These are phyloP conservation scores for Morone chrysops DNA, from an alignment of 2,113 vertebrate species.

Conservation along the genomic window DNA sequence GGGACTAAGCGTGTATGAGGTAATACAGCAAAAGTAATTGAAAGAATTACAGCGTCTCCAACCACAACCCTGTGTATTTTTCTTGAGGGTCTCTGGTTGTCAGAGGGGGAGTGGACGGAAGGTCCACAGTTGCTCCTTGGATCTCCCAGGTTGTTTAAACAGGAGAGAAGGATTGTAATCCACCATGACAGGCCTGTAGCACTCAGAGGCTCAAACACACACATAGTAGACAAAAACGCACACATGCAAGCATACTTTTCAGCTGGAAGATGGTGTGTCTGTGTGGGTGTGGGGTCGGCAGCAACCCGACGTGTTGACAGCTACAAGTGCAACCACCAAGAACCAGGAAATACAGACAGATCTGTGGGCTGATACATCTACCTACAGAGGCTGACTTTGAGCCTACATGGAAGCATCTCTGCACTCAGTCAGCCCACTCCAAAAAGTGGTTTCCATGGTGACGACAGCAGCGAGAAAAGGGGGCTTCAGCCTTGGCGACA, in stretches of 20 bases:
- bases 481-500: conserved; percentile 36
- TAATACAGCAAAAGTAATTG: conserved; percentile 67
- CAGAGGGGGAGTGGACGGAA: conserved; percentile 16
- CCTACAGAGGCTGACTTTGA: conserved; percentile 37
- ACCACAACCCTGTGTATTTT: conserved; percentile 36
- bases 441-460: conserved; percentile 58
- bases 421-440: conserved; percentile 14
- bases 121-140: conserved; percentile 46
- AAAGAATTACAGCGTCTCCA: conserved; percentile 65
- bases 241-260: conserved; percentile 7
- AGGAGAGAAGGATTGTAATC: conserved; percentile 69
- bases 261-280: conserved; percentile 11
- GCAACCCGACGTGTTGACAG: conserved; percentile 55
- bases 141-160: conserved; percentile 77
- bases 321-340: conserved; percentile 57
- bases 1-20: conserved; percentile 57
- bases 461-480: not conserved
- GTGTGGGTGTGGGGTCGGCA: conserved; percentile 8
- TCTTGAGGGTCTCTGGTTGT: conserved; percentile 49
- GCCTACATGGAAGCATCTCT: conserved; percentile 32
- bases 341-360: conserved; percentile 57
- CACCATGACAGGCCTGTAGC: conserved; percentile 63
- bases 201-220: conserved; percentile 43
- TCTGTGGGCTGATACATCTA: conserved; percentile 55
- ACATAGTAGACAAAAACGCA: not conserved